Evolutionary conservation across 2,113 vertebrate species (phyloP), one percentile per base, ranked within the genome.

Genomic region (Silurus meridionalis): DNA sequence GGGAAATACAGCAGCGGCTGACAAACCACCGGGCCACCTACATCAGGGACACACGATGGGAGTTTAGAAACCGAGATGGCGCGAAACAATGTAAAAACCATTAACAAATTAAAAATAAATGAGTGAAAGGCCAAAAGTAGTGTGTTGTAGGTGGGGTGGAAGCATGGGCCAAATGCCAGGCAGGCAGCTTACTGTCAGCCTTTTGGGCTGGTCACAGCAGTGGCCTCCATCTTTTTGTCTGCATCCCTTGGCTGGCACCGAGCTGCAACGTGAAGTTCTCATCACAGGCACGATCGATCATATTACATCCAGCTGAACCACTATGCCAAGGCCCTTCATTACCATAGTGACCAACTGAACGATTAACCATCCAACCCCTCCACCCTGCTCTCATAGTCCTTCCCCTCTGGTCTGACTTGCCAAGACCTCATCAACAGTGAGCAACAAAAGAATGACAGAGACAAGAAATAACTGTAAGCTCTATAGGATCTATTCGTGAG

Each of bases 261-360:
- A 92, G 90, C 91, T 79, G 89, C 87, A 88, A 89, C 88, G 91
- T 88, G 75, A 89, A 87, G 83, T 25, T n/a, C 83, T 84, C 83
- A 89, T 90, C 91, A 89, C 92, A 94, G 94, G 94, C 93, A 94
- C 92, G 94, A 95, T 94, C 92, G 93, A 93, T 94, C 88, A 90
- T 78, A 79, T 85, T 71, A 90, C 66, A 89, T 72, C 90, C 85
- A 84, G 46, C 55, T 75, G 61, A 37, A 84, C 63, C 92, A 93
- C 82, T 92, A 88, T 92, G 91, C 91, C 87, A 89, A 91, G 92
- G 87, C 92, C 1, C 92, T 93, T 94, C 92, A 94, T 95, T 94
- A 91, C 95, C 94, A 95, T 94, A 94, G 93, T 92, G 93, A 95
- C 93, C 94, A 94, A 94, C 92, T 92, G 92, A 92, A 93, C 92